Evolutionary conservation across 2,888 invertebrate species (phyloP).

Genomic region (Ametastegia equiseti): DNA sequence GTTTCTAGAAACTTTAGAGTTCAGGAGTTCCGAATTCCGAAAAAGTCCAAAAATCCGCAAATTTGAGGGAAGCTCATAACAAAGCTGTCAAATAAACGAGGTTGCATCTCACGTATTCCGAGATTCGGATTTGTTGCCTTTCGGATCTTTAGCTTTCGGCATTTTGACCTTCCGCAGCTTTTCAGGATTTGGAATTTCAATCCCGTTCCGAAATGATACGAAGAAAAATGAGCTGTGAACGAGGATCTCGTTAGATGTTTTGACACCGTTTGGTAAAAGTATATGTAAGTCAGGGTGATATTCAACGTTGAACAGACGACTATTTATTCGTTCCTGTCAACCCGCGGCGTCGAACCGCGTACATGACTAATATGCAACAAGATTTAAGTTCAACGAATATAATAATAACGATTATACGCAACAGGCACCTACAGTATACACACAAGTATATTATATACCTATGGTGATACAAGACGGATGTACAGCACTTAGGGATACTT

Average conservation of each 20-base stretch:
- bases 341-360: not conserved
- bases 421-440: no score
- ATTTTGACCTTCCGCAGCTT: no score
- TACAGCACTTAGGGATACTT: not conserved
- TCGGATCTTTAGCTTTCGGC: no score
- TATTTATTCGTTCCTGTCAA: constrained; percentile 23
- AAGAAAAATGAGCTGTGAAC: not conserved
- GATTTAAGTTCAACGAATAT: constrained; percentile 5
- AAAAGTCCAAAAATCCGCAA: no score
- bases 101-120: no score
- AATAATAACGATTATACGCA: constrained; percentile 6
- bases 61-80: no score
- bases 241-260: not conserved
- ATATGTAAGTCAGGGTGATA: not conserved
- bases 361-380: constrained; percentile 21
- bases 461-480: not conserved
- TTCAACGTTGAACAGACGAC: constrained; percentile 8
- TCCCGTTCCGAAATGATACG: no score
- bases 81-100: no score
- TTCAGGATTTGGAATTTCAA: no score
- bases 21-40: no score
- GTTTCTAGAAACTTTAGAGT: no score
- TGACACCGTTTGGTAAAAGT: not conserved
- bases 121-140: no score
- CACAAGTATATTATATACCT: not conserved